Conservation (phyloP, 2,888 invertebrate genomes). For the Brachyptera putata region DNA sequence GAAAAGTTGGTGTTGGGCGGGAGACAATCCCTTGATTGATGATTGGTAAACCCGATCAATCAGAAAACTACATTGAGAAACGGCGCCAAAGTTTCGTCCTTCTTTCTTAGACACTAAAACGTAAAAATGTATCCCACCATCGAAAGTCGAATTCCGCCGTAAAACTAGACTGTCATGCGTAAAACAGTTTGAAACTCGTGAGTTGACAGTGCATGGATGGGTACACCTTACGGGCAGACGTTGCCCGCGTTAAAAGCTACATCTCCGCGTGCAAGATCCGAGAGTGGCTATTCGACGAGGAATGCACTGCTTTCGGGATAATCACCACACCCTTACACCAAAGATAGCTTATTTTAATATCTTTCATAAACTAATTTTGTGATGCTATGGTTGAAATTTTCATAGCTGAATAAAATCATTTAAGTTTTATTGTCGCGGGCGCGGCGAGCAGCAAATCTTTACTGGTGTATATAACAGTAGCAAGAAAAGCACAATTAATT, state of each 20-base stretch:
- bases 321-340: conserved; percentile 11
- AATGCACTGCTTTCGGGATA: too few species aligned
- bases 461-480: conserved; percentile 30
- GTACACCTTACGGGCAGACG: too few species aligned
- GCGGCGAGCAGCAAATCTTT: conserved; percentile 31
- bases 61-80: conserved; percentile 22
- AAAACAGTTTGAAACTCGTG: too few species aligned
- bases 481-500: conserved; percentile 34
- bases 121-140: too few species aligned
- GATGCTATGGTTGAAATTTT: conserved; percentile 31
- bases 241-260: too few species aligned
- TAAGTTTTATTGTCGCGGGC: conserved; percentile 33
- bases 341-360: conserved; percentile 33
- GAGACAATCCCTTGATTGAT: conserved; percentile 32
- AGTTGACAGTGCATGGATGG: too few species aligned
- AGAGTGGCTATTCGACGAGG: conserved; percentile 1
- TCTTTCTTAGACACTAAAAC: not conserved
- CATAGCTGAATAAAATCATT: conserved; percentile 35
- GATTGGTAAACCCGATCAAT: conserved; percentile 33
- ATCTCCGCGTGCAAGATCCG: too few species aligned
- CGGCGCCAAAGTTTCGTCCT: conserved; percentile 25
- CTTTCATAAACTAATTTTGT: conserved; percentile 34
- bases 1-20: conserved; percentile 24
- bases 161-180: too few species aligned
- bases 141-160: too few species aligned